Percentiles rank a stretch among this genome's conserved stretches.
phyloP scores from a whole-genome alignment of 2,888 invertebrate genomes.

The Pomacea canaliculata region DNA sequence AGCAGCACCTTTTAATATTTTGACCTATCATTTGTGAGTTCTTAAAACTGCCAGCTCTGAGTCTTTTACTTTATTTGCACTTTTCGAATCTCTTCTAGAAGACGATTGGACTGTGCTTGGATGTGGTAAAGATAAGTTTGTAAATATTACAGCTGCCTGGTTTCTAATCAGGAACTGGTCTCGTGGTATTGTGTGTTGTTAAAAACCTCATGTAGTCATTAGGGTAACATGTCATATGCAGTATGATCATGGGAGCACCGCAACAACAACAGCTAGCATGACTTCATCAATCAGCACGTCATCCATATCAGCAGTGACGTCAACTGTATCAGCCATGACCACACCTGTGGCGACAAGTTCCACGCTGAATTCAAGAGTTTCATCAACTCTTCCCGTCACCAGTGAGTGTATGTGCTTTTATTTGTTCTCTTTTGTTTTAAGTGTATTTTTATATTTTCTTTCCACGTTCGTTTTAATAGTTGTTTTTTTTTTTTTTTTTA shows the following conservation, averaged over 20 bases:
- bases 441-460: neutral
- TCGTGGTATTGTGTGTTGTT: too few relatives aligned
- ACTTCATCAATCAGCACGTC: constrained; percentile 39
- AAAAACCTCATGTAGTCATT: too few relatives aligned
- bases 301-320: constrained; percentile 37
- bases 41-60: too few relatives aligned
- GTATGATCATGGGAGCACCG: constrained; percentile 51
- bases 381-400: constrained; percentile 32
- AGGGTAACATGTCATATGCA: constrained; percentile 31
- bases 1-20: too few relatives aligned
- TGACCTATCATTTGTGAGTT: too few relatives aligned
- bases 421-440: neutral
- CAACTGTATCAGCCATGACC: constrained; percentile 37
- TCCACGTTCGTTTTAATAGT: neutral
- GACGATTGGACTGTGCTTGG: too few relatives aligned
- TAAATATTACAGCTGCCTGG: too few relatives aligned
- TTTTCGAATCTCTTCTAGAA: too few relatives aligned
- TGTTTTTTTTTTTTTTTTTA: too few relatives aligned
- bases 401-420: constrained; percentile 31
- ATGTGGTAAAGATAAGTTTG: too few relatives aligned
- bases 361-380: constrained; percentile 43
- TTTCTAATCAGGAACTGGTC: too few relatives aligned
- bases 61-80: too few relatives aligned
- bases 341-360: constrained; percentile 36
- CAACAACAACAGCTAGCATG: constrained; percentile 47